These are phyloP conservation scores for Oceanites oceanicus DNA, from an alignment of 2,113 vertebrate species.

Conservation along the genomic window DNA sequence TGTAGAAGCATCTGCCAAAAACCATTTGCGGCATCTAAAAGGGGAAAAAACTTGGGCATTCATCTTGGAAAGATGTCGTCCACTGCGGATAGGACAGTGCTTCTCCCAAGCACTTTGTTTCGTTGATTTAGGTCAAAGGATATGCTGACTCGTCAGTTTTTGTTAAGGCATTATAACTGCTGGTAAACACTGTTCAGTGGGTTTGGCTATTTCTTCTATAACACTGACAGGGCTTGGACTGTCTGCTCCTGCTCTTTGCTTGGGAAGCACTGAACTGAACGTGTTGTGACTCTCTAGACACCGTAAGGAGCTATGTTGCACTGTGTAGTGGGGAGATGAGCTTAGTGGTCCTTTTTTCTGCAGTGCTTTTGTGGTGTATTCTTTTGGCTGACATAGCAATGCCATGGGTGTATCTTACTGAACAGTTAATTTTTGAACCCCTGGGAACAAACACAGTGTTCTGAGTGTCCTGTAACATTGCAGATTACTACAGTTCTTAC, in stretches of 20 bases:
- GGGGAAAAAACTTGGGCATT: conserved; percentile 36
- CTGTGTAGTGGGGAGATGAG: neutral
- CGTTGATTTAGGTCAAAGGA: conserved; percentile 52
- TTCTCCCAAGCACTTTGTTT: conserved; percentile 44
- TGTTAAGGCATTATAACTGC: neutral
- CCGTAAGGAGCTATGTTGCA: neutral
- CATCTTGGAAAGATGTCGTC: conserved; percentile 57
- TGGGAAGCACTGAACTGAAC: neutral
- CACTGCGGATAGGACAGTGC: neutral
- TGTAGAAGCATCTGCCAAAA: conserved; percentile 66
- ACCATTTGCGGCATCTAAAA: conserved; percentile 46
- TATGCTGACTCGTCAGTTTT: conserved; percentile 10
- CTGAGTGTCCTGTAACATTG: neutral
- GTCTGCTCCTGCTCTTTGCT: neutral
- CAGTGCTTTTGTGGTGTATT: neutral
- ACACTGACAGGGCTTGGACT: neutral
- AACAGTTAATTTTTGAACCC: neutral
- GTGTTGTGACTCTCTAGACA: neutral
- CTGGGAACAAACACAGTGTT: neutral
- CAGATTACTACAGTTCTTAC: neutral
- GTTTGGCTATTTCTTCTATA: conserved; percentile 10
- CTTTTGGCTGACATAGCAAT: neutral
- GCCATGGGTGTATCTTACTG: accelerated
- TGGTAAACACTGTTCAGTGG: neutral
- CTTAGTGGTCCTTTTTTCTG: neutral